Conservation (phyloP, 2,113 vertebrate species). For the Cygnus buccinator region DNA sequence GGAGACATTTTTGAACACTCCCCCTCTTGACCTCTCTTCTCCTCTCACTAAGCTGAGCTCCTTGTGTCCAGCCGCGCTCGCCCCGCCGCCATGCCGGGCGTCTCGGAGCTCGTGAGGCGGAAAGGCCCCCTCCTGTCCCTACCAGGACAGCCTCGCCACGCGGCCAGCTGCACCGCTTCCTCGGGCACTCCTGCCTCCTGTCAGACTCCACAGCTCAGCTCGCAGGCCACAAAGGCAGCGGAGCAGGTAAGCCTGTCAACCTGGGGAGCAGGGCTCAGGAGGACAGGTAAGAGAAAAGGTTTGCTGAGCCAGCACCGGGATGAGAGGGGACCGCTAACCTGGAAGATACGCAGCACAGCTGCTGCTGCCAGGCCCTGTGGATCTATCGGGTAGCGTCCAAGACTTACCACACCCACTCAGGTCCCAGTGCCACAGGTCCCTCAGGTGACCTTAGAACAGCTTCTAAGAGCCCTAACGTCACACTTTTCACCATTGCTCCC, state of each 20-base stretch:
- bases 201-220: background rate
- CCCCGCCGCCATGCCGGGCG: background rate
- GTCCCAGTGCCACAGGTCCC: background rate
- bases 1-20: background rate
- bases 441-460: background rate
- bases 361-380: background rate
- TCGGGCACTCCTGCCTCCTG: fast-evolving
- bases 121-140: background rate
- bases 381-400: background rate
- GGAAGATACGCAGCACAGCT: background rate
- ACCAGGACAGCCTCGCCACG: fast-evolving
- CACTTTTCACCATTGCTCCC: background rate
- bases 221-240: background rate
- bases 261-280: background rate
- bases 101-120: background rate
- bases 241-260: background rate
- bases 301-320: background rate
- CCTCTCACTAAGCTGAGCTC: background rate
- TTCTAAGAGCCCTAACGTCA: background rate
- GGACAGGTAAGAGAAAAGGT: background rate
- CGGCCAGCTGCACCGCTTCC: fast-evolving
- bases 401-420: background rate
- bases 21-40: background rate
- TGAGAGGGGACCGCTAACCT: background rate
- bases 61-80: background rate